phyloP scores from a whole-genome alignment of 2,888 invertebrate genomes.

The Eutolmus rufibarbis region DNA sequence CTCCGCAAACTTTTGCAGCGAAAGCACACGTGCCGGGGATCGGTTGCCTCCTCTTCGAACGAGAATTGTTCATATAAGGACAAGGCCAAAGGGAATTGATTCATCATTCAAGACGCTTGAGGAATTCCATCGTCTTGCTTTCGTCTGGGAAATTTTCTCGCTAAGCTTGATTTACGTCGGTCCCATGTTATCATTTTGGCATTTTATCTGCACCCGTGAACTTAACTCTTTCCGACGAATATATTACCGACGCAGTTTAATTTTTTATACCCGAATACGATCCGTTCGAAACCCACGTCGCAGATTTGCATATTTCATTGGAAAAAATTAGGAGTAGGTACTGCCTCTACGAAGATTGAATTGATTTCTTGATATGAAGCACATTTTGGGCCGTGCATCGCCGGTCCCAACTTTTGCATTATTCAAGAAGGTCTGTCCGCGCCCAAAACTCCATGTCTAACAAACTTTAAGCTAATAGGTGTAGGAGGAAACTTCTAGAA shows the following conservation, averaged over 20 bases:
- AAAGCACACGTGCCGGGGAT: conserved; percentile 3
- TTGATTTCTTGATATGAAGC: background rate
- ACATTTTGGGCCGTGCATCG: background rate
- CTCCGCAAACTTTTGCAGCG: background rate
- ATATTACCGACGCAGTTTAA: background rate
- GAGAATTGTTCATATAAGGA: conserved; percentile 20
- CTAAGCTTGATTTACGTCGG: conserved; percentile 17
- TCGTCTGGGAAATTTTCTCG: background rate
- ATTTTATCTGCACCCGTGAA: conserved; percentile 25
- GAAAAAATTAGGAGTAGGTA: background rate
- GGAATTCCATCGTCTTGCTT: conserved; percentile 1
- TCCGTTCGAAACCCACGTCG: background rate
- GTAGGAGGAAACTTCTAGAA: background rate
- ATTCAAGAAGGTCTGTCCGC: background rate
- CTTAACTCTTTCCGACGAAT: conserved; percentile 14
- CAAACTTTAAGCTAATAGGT: background rate
- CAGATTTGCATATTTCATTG: background rate
- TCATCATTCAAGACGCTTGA: conserved; percentile 7
- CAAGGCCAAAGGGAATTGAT: conserved; percentile 34
- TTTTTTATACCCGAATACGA: background rate
- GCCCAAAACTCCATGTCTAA: background rate
- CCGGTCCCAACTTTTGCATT: background rate
- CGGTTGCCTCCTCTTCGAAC: background rate
- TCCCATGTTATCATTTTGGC: conserved; percentile 10
- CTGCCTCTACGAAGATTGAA: background rate